Conservation (phyloP, 1,140 invertebrate species). For the Hypothenemus hampei region DNA sequence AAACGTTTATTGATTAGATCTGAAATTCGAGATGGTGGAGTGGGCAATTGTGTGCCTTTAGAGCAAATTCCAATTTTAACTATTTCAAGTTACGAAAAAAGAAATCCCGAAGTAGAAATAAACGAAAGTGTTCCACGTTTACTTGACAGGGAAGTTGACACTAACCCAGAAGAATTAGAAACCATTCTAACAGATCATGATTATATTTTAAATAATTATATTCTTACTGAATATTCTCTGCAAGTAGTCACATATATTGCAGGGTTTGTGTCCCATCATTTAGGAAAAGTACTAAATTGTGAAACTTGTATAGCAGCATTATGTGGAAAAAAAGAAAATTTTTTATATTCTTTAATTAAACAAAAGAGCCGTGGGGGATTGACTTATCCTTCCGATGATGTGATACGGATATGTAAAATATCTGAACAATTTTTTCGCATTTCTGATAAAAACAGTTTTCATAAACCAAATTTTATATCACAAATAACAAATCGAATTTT, state of each 20-base stretch:
- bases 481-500: too few species aligned
- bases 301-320: constrained; percentile 1
- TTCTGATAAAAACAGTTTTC: too few species aligned
- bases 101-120: not conserved
- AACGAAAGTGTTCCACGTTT: not conserved
- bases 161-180: constrained; percentile 1
- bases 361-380: too few species aligned
- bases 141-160: not conserved
- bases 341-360: not conserved
- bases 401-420: too few species aligned
- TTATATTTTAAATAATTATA: not conserved
- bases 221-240: not conserved
- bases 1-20: constrained; percentile 2
- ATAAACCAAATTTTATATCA: too few species aligned
- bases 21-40: constrained; percentile 2
- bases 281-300: not conserved
- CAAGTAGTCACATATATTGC: not conserved
- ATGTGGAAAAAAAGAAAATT: not conserved
- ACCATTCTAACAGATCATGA: not conserved
- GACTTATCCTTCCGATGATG: too few species aligned
- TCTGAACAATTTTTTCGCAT: too few species aligned
- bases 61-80: not conserved
- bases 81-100: not conserved
- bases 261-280: not conserved
- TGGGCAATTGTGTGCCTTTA: constrained; percentile 1